phyloP scores from a whole-genome alignment of 2,797 vertebrate species.

The Myripristis murdjan region DNA sequence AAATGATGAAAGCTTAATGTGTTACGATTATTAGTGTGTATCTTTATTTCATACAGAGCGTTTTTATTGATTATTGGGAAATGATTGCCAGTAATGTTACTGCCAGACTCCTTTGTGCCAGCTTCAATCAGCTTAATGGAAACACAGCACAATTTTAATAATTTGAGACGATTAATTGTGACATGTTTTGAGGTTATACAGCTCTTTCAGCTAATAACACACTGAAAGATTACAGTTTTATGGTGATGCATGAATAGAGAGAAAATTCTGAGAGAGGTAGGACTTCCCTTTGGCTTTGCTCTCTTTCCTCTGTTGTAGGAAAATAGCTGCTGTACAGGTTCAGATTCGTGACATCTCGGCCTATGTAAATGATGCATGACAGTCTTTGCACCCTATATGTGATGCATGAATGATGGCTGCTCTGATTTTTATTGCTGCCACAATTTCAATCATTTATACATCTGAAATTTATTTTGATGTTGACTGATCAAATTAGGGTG shows the following conservation, averaged over 20 bases:
- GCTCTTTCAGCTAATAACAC: constrained; percentile 54
- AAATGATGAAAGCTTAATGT: constrained; percentile 39
- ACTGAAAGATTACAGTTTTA: constrained; percentile 59
- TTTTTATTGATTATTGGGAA: constrained; percentile 54
- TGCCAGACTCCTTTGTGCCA: constrained; percentile 44
- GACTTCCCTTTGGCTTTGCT: constrained; percentile 26
- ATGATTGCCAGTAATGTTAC: constrained; percentile 44
- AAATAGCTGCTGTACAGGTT: constrained; percentile 35
- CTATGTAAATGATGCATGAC: constrained; percentile 33
- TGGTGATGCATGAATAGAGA: constrained; percentile 44
- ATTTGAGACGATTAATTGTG: constrained; percentile 65
- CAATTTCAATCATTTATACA: not conserved
- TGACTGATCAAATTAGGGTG: constrained; percentile 9
- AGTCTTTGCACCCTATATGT: constrained; percentile 2
- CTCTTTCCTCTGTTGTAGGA: constrained; percentile 43
- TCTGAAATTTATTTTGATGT: constrained; percentile 18
- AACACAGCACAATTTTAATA: constrained; percentile 57
- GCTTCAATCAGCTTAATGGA: constrained; percentile 57
- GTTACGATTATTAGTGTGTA: constrained; percentile 42
- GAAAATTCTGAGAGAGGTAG: constrained; percentile 31
- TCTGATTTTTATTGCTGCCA: not conserved
- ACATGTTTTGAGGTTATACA: constrained; percentile 51
- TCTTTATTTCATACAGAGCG: constrained; percentile 38
- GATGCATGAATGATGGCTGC: constrained; percentile 6
- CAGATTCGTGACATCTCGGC: constrained; percentile 14